phyloP scores from a whole-genome alignment of 2,113 vertebrate species.

The Varanus salvator region DNA sequence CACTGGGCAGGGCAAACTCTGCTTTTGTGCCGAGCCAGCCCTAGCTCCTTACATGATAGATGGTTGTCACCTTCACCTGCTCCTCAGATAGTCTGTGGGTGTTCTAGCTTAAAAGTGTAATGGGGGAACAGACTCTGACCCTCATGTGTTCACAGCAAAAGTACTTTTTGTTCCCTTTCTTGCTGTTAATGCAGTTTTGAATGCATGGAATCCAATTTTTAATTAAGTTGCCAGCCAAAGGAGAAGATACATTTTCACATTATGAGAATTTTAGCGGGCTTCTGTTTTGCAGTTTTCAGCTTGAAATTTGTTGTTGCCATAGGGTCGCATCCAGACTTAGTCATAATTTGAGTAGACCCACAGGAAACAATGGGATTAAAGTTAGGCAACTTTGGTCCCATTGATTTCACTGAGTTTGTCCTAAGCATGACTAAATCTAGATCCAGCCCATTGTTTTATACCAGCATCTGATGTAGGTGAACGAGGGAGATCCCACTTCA shows the following conservation, averaged over 20 bases:
- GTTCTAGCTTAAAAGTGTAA: neutral
- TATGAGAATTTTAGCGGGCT: neutral
- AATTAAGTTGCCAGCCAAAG: neutral
- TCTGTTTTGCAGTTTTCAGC: neutral
- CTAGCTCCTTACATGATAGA: neutral
- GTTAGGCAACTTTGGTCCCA: no score
- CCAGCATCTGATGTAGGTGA: neutral
- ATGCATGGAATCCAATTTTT: neutral
- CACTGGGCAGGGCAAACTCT: neutral
- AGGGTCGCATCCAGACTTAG: no score
- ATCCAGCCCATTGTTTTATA: neutral
- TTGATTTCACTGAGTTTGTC: no score
- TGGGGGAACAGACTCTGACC: neutral
- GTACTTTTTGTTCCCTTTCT: neutral
- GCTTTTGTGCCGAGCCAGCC: neutral
- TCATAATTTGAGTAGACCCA: no score
- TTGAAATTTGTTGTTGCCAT: neutral
- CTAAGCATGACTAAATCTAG: no score
- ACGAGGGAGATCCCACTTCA: neutral
- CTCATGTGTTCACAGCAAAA: neutral
- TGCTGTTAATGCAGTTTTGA: neutral
- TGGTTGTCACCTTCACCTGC: neutral
- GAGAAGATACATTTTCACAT: neutral
- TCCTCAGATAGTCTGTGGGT: neutral
- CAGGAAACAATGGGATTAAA: no score